Conservation (phyloP, 2,888 invertebrate genomes). For the Neoitamus cyanurus region DNA sequence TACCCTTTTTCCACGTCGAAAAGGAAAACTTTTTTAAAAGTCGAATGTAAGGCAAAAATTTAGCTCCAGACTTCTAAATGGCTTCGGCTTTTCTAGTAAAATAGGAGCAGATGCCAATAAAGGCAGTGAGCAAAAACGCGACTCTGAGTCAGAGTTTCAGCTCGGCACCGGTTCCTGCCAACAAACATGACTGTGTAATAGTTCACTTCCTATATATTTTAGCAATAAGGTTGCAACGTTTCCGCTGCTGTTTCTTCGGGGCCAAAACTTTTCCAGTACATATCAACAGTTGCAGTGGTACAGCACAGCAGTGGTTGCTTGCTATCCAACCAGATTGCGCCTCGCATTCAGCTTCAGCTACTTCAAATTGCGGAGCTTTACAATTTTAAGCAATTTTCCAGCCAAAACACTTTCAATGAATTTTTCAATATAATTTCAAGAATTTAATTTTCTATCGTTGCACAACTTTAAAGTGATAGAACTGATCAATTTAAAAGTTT, state of each 20-base stretch:
- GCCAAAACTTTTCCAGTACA: neutral
- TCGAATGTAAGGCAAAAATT: neutral
- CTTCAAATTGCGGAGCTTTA: constrained; percentile 17
- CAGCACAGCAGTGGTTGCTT: neutral
- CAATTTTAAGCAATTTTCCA: constrained; percentile 23
- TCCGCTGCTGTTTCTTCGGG: constrained; percentile 14
- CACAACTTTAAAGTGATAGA: neutral
- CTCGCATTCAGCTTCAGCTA: neutral
- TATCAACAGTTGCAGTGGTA: constrained; percentile 13
- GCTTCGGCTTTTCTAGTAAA: constrained; percentile 10
- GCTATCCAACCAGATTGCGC: neutral
- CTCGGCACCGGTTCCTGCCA: neutral
- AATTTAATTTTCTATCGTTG: neutral
- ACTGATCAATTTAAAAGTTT: neutral
- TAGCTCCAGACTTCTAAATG: constrained; percentile 3
- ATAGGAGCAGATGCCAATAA: constrained; percentile 28
- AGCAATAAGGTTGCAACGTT: constrained; percentile 32
- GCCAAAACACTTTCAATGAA: constrained; percentile 18
- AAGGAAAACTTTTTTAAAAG: neutral
- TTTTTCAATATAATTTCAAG: constrained; percentile 4
- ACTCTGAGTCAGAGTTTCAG: neutral
- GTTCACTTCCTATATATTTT: constrained; percentile 30
- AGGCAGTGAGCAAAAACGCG: neutral
- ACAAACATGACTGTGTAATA: constrained; percentile 28
- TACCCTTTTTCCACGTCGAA: neutral